These are phyloP conservation scores for Ceyx melanurus DNA, from an alignment of 2,113 vertebrate species.

Conservation along the genomic window DNA sequence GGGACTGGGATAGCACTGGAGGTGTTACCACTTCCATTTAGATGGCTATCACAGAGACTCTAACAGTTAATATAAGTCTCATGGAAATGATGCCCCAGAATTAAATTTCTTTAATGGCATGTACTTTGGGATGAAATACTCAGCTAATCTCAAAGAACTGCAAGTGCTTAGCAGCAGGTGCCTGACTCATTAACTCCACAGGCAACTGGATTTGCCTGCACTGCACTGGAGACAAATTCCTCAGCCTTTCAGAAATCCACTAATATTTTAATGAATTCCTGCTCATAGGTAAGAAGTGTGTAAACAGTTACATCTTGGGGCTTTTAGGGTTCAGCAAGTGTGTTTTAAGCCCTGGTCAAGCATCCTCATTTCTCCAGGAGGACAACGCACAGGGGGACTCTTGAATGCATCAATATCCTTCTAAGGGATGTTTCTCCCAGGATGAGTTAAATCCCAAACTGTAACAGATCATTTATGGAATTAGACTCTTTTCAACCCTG, in stretches of 20 bases:
- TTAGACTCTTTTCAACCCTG: neutral
- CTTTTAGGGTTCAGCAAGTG: neutral
- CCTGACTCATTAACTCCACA: neutral
- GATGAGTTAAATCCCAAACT: neutral
- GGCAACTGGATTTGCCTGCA: neutral
- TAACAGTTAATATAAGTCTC: neutral
- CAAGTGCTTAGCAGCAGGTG: neutral
- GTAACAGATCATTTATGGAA: neutral
- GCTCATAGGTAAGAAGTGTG: neutral
- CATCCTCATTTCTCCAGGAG: neutral
- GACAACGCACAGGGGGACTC: neutral
- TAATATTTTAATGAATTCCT: neutral
- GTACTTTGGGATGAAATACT: neutral
- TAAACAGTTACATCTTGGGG: neutral
- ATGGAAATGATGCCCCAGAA: neutral
- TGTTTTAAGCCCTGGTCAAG: neutral
- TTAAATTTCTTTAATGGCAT: neutral
- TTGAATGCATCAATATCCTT: neutral
- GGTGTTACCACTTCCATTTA: neutral
- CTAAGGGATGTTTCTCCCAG: neutral
- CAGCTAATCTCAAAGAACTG: neutral
- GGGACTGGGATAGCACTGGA: neutral
- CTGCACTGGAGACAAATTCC: neutral
- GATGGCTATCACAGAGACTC: neutral
- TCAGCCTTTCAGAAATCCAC: neutral